Percentiles rank a stretch among this genome's conserved stretches.
These are phyloP conservation scores for Ptilorrhoa leucosticta DNA, from an alignment of 2,113 vertebrate genomes.

Conservation along the genomic window DNA sequence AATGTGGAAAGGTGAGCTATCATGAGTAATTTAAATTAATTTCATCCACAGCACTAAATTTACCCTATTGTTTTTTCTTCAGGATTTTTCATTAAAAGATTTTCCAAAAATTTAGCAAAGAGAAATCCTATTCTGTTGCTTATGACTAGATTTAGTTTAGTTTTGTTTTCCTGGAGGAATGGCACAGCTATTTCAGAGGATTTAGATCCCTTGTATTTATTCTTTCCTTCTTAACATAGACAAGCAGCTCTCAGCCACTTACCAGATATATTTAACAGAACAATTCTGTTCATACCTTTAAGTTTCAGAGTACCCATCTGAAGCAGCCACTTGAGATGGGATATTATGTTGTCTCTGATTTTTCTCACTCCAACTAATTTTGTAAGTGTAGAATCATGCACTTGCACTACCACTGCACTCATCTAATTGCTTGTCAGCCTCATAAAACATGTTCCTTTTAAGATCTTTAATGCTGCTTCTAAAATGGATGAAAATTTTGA, in stretches of 20 bases:
- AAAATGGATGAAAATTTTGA: slow-evolving; percentile 28
- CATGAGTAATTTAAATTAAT: neutral
- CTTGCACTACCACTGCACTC: neutral
- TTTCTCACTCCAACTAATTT: neutral
- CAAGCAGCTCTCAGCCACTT: neutral
- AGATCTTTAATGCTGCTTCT: slow-evolving; percentile 44
- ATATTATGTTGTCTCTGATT: neutral
- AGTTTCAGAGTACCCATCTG: neutral
- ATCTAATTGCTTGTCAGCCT: neutral
- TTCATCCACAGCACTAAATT: neutral
- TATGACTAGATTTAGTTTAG: neutral
- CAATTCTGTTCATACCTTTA: neutral
- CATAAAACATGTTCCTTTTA: slow-evolving; percentile 10
- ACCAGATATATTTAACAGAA: neutral
- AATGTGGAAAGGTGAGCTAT: neutral
- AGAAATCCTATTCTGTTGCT: neutral
- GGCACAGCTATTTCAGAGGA: neutral
- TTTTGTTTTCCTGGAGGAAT: neutral
- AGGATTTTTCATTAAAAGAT: neutral
- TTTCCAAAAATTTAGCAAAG: neutral
- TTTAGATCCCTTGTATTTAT: neutral
- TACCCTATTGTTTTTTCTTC: rapidly evolving
- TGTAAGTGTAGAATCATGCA: neutral
- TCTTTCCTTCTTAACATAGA: neutral
- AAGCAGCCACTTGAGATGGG: neutral